Percentiles rank a stretch among this genome's conserved stretches.
Evolutionary conservation across 2,113 vertebrate species (phyloP).

Genomic region (Petromus typicus): DNA sequence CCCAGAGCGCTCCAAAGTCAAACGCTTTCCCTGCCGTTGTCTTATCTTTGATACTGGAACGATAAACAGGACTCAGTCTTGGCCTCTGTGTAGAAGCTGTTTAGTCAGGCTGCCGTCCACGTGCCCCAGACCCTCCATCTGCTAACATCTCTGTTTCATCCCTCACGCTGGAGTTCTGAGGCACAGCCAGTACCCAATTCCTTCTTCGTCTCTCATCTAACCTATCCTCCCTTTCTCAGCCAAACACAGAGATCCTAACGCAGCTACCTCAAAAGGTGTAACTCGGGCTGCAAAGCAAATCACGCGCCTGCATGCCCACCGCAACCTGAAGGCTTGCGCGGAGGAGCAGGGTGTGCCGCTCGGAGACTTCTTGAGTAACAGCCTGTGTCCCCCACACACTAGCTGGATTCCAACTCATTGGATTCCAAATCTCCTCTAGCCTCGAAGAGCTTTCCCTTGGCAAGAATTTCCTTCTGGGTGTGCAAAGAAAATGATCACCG

Average conservation of each 20-base stretch:
- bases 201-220: background rate
- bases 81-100: too few species aligned
- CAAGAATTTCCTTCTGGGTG: background rate
- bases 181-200: background rate
- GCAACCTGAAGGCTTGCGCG: background rate
- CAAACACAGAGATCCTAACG: background rate
- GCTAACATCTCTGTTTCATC: background rate
- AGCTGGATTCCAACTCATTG: background rate
- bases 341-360: too few species aligned
- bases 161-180: background rate
- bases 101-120: too few species aligned
- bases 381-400: background rate
- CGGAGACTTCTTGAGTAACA: background rate
- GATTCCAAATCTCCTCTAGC: background rate
- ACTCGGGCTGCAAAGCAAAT: background rate
- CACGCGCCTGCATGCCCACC: background rate
- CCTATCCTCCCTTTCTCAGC: background rate
- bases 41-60: background rate
- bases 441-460: background rate
- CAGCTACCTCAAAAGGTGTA: background rate
- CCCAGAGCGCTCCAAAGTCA: background rate
- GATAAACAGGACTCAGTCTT: background rate
- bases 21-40: background rate
- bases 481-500: too few species aligned
- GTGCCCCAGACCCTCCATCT: background rate